Conservation (phyloP, 1,140 invertebrate genomes). For the Colletes gigas region DNA sequence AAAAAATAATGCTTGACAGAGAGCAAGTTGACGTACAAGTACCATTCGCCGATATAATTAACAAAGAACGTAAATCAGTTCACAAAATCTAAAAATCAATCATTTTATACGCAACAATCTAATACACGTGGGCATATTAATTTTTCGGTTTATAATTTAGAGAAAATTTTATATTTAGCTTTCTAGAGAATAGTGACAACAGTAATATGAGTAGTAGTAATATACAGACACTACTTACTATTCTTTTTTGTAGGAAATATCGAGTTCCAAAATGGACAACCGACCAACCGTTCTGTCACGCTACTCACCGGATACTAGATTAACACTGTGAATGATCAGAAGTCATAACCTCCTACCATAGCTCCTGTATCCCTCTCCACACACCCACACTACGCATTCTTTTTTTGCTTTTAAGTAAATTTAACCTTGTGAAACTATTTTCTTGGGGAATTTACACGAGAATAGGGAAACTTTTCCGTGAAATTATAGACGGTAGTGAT, state of each 20-base stretch:
- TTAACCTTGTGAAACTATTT: neutral
- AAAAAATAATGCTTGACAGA: too few species aligned
- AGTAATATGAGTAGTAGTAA: too few species aligned
- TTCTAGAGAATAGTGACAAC: too few species aligned
- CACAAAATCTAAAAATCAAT: too few species aligned
- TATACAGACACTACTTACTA: neutral
- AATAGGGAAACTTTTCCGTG: neutral
- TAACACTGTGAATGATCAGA: constrained; percentile 5
- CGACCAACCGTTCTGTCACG: neutral
- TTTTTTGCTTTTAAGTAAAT: constrained; percentile 27
- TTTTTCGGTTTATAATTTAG: too few species aligned
- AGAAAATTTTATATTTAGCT: too few species aligned
- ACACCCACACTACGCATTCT: neutral
- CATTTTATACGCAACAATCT: too few species aligned
- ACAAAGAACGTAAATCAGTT: too few species aligned
- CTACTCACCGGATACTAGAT: neutral
- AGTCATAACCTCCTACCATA: neutral
- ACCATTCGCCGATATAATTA: too few species aligned
- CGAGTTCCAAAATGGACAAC: neutral
- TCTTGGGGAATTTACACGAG: neutral
- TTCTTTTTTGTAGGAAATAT: neutral
- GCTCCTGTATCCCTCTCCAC: neutral
- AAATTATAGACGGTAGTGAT: neutral
- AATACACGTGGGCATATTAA: too few species aligned
- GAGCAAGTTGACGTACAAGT: too few species aligned